phyloP scores from a whole-genome alignment of 1,140 invertebrate species.

The Protaetia brevitarsis region DNA sequence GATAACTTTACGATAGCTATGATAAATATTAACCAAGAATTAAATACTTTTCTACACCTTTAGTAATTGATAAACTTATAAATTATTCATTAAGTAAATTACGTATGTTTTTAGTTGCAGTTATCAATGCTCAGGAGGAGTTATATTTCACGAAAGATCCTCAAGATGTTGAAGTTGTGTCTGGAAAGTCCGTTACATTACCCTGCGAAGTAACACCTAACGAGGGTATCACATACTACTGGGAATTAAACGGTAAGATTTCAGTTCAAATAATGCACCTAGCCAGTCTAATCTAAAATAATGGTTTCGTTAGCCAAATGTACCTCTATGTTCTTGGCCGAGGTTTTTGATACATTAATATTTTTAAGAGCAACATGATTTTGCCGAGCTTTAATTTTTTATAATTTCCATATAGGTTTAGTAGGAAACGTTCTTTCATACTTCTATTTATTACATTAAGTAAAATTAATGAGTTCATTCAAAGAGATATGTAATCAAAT shows the following conservation, averaged over 20 bases:
- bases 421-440: too few relatives aligned
- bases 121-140: constrained; percentile 47
- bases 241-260: constrained; percentile 53
- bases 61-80: not conserved
- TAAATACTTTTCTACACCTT: not conserved
- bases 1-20: too few relatives aligned
- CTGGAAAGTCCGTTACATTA: constrained; percentile 53
- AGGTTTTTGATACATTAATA: too few relatives aligned
- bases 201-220: constrained; percentile 57
- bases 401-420: too few relatives aligned
- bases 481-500: not conserved
- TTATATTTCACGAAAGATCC: constrained; percentile 59
- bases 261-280: not conserved
- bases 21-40: too few relatives aligned
- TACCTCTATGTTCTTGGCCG: too few relatives aligned
- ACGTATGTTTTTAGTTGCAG: not conserved
- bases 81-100: not conserved
- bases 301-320: too few relatives aligned
- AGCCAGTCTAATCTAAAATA: not conserved
- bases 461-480: too few relatives aligned
- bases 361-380: too few relatives aligned
- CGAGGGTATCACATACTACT: constrained; percentile 56
- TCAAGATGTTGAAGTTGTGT: constrained; percentile 50
- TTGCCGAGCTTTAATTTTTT: too few relatives aligned
- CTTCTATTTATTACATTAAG: too few relatives aligned